These are phyloP conservation scores for Cheirogaleus medius DNA, from an alignment of 2,113 vertebrate species.

Conservation along the genomic window DNA sequence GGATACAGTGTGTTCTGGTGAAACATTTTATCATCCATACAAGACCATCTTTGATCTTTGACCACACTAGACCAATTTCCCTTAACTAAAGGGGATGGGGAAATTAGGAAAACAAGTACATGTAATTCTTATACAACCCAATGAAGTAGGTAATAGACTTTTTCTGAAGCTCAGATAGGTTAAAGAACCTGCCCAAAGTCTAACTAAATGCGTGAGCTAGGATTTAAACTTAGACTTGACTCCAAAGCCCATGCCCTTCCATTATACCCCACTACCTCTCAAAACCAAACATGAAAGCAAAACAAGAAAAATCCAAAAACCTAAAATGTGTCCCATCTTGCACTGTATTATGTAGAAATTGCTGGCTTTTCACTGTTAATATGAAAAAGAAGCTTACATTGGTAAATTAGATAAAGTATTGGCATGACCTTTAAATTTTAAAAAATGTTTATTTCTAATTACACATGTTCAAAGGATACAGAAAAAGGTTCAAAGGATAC, in stretches of 20 bases:
- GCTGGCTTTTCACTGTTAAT: not conserved
- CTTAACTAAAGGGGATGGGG: constrained; percentile 35
- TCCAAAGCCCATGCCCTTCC: not conserved
- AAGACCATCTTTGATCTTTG: constrained; percentile 57
- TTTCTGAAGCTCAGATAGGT: not conserved
- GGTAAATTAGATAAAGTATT: constrained; percentile 19
- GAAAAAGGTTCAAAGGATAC: not conserved
- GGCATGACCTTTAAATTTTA: not conserved
- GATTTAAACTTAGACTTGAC: not conserved
- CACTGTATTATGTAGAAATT: not conserved
- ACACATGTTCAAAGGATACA: not conserved
- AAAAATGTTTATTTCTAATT: constrained; percentile 28
- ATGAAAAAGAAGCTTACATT: constrained; percentile 20
- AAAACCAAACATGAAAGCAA: constrained; percentile 3
- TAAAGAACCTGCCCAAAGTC: not conserved
- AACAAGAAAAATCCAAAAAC: constrained; percentile 36
- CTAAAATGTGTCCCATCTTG: not conserved
- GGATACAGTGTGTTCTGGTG: not conserved
- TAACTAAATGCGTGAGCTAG: not conserved
- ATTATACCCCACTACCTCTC: not conserved
- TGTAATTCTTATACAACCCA: not conserved
- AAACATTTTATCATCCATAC: constrained; percentile 50
- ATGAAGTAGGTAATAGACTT: not conserved
- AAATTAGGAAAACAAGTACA: constrained; percentile 48
- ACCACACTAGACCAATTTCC: constrained; percentile 49